phyloP scores from a whole-genome alignment of 2,797 vertebrate genomes.

The Gymnoscopelus microlampas region DNA sequence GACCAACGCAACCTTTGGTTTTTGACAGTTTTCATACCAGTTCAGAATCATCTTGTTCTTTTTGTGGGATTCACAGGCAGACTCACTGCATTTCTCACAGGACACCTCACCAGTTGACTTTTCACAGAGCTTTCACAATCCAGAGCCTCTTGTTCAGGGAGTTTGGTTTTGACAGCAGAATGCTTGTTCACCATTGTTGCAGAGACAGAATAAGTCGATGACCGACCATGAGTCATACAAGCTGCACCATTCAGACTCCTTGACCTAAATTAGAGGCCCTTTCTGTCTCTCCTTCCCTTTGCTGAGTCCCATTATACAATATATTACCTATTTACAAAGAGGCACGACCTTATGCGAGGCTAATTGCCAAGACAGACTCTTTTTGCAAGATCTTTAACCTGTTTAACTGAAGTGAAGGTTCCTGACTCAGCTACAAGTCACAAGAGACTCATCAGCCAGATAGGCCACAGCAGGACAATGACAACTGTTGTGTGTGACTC shows the following conservation, averaged over 20 bases:
- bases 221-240: slow-evolving; percentile 52
- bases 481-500: not conserved
- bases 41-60: too few relatives aligned
- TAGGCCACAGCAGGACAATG: slow-evolving; percentile 9
- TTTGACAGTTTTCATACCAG: too few relatives aligned
- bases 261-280: slow-evolving; percentile 52
- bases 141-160: too few relatives aligned
- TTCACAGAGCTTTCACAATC: too few relatives aligned
- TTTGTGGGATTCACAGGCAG: too few relatives aligned
- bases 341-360: slow-evolving; percentile 48
- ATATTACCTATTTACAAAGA: slow-evolving; percentile 49
- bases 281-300: slow-evolving; percentile 15
- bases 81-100: too few relatives aligned
- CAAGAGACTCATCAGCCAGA: slow-evolving; percentile 45
- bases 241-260: slow-evolving; percentile 31
- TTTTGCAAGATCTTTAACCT: slow-evolving; percentile 45
- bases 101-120: too few relatives aligned
- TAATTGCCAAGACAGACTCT: slow-evolving; percentile 28
- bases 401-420: slow-evolving; percentile 33
- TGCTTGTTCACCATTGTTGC: too few relatives aligned
- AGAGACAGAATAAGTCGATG: slow-evolving; percentile 25
- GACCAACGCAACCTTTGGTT: too few relatives aligned
- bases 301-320: slow-evolving; percentile 36
- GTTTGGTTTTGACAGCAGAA: too few relatives aligned
- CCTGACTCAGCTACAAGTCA: slow-evolving; percentile 39